Conservation (phyloP, 2,888 invertebrate genomes). For the Heteromyza rotundicornis region DNA sequence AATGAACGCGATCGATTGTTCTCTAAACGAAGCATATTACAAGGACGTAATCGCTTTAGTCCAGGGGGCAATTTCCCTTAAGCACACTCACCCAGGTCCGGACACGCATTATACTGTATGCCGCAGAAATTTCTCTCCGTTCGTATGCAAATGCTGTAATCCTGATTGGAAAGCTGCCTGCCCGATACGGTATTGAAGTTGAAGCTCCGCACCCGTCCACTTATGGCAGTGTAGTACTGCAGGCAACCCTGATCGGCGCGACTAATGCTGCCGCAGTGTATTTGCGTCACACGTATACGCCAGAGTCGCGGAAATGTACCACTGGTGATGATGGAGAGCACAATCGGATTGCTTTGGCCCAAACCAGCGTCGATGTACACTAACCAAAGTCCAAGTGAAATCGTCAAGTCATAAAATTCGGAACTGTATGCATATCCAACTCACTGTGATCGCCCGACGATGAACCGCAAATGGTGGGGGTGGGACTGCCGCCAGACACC, state of each 20-base stretch:
- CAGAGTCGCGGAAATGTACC: constrained; percentile 78
- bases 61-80: not conserved
- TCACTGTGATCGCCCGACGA: constrained; percentile 84
- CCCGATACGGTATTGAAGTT: constrained; percentile 81
- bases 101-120: constrained; percentile 80
- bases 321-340: constrained; percentile 81
- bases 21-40: too few relatives aligned
- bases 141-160: constrained; percentile 85
- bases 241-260: constrained; percentile 64
- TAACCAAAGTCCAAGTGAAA: constrained; percentile 50
- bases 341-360: constrained; percentile 74
- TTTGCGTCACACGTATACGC: constrained; percentile 82
- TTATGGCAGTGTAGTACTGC: constrained; percentile 69
- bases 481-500: constrained; percentile 80
- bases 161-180: constrained; percentile 84
- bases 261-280: constrained; percentile 76
- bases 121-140: constrained; percentile 87
- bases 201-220: constrained; percentile 81
- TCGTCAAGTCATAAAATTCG: not conserved
- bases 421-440: too few relatives aligned
- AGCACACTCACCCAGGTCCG: constrained; percentile 71
- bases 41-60: too few relatives aligned
- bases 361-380: constrained; percentile 85
- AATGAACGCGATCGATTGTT: constrained; percentile 78
- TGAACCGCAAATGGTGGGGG: constrained; percentile 80